phyloP scores from a whole-genome alignment of 92 coral and sea anemone genomes.

The Muricea muricata region DNA sequence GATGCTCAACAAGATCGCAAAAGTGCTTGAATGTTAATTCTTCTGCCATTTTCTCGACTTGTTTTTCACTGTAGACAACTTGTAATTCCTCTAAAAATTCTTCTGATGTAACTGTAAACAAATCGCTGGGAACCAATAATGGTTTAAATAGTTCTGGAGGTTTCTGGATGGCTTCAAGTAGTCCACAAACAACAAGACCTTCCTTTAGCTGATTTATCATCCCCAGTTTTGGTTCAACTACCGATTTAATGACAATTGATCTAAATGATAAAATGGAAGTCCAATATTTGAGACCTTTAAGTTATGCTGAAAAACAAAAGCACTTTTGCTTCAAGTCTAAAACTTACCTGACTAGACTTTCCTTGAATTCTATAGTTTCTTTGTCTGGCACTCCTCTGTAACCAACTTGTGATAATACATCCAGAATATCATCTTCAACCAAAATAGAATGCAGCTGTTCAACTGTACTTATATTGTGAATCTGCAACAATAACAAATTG shows the following conservation, averaged over 20 bases:
- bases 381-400: constrained; percentile 69
- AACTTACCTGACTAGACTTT: constrained; percentile 59
- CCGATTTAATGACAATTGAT: no score
- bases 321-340: no score
- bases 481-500: constrained; percentile 43
- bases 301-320: no score
- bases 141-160: constrained; percentile 69
- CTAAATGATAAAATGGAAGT: no score
- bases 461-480: constrained; percentile 56
- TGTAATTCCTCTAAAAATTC: constrained; percentile 68
- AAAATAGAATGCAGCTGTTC: constrained; percentile 52
- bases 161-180: constrained; percentile 57
- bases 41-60: constrained; percentile 66
- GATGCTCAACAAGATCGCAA: constrained; percentile 61
- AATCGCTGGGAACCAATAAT: constrained; percentile 60
- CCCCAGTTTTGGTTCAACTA: no score
- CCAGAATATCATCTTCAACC: constrained; percentile 65
- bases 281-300: no score
- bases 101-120: constrained; percentile 71
- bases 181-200: constrained; percentile 64
- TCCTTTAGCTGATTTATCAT: no score
- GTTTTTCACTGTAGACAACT: constrained; percentile 62
- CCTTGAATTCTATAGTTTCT: constrained; percentile 60
- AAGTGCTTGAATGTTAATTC: constrained; percentile 67
- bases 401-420: constrained; percentile 63